Evolutionary conservation across 2,888 invertebrate species (phyloP).

Genomic region (Platycheirus albimanus): DNA sequence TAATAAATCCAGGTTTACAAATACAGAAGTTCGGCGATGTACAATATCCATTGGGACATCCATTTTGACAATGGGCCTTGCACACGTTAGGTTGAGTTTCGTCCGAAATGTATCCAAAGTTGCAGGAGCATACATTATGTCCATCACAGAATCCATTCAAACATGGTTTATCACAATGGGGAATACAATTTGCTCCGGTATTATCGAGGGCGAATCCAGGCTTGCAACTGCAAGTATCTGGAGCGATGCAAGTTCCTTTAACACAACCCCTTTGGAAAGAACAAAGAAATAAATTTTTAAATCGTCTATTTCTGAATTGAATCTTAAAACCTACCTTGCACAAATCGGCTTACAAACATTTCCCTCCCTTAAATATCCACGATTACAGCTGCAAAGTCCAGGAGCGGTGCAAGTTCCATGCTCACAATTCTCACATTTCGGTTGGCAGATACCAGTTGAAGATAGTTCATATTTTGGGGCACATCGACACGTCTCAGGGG

Average conservation of each 20-base stretch:
- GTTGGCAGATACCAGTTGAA: slow-evolving; percentile 79
- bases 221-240: slow-evolving; percentile 81
- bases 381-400: slow-evolving; percentile 85
- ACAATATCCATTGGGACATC: slow-evolving; percentile 89
- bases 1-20: slow-evolving; percentile 87
- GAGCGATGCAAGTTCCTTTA: slow-evolving; percentile 82
- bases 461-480: slow-evolving; percentile 77
- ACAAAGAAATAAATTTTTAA: neutral
- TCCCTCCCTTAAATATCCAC: slow-evolving; percentile 83
- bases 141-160: slow-evolving; percentile 88
- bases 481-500: slow-evolving; percentile 79
- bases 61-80: slow-evolving; percentile 86
- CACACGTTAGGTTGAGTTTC: slow-evolving; percentile 83
- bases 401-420: slow-evolving; percentile 86
- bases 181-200: slow-evolving; percentile 82
- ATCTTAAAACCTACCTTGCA: slow-evolving; percentile 78
- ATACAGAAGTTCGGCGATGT: slow-evolving; percentile 89
- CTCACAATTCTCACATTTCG: slow-evolving; percentile 81
- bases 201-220: slow-evolving; percentile 78
- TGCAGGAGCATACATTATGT: slow-evolving; percentile 85
- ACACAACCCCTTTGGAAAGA: slow-evolving; percentile 77
- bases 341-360: slow-evolving; percentile 81
- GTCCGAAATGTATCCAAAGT: slow-evolving; percentile 84
- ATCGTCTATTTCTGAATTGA: too few relatives aligned
- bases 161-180: slow-evolving; percentile 86